A percentile compares a stretch with the other conserved stretches of the same genome.
These are phyloP conservation scores for Hemiscyllium ocellatum DNA, from an alignment of 2,113 vertebrate genomes.

Conservation along the genomic window DNA sequence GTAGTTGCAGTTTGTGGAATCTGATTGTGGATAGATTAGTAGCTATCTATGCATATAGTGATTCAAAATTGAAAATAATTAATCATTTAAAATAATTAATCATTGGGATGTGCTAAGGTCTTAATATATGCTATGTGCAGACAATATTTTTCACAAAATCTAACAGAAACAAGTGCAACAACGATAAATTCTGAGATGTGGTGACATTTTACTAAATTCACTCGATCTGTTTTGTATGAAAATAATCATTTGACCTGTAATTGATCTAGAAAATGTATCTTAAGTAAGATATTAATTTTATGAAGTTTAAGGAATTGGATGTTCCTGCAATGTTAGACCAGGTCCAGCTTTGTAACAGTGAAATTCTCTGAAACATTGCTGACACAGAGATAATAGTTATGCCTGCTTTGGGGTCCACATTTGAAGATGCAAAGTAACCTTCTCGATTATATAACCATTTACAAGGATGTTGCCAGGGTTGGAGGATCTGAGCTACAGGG, in stretches of 20 bases:
- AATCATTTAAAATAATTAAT: background rate
- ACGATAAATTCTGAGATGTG: background rate
- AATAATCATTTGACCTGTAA: background rate
- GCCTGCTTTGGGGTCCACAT: background rate
- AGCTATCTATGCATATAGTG: background rate
- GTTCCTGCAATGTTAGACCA: background rate
- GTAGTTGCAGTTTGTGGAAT: background rate
- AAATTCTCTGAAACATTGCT: background rate
- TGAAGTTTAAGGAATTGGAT: background rate
- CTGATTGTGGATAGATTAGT: background rate
- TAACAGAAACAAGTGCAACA: background rate
- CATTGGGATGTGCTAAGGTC: background rate
- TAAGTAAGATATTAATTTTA: background rate
- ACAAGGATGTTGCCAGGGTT: no score
- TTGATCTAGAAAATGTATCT: background rate
- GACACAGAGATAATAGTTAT: background rate
- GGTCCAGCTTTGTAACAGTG: background rate
- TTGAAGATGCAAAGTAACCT: background rate
- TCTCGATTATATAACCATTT: background rate
- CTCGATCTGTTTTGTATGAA: background rate
- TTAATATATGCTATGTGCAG: background rate
- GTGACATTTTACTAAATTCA: background rate
- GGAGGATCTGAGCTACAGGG: no score
- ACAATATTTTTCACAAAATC: background rate
- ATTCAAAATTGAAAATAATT: background rate